phyloP scores from a whole-genome alignment of 2,888 invertebrate species.

The Neoscelio sp. region DNA sequence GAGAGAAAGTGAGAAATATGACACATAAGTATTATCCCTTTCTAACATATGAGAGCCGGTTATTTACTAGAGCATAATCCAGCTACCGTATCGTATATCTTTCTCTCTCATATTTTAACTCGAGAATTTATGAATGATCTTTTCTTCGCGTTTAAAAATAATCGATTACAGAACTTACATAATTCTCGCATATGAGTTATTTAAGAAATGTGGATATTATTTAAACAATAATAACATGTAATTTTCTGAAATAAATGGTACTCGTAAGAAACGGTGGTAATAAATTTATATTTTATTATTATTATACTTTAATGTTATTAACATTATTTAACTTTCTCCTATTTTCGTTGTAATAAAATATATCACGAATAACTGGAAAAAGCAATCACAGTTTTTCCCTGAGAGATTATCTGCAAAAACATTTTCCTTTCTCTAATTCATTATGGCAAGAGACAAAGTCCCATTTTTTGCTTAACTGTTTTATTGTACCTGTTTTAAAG shows the following conservation, averaged over 20 bases:
- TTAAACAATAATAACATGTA: too few relatives aligned
- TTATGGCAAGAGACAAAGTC: constrained; percentile 30
- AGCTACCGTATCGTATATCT: constrained; percentile 54
- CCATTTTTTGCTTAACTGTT: neutral
- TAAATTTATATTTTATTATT: constrained; percentile 33
- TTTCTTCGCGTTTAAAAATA: constrained; percentile 43
- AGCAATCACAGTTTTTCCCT: constrained; percentile 18
- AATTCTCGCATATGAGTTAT: constrained; percentile 18
- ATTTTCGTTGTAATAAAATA: constrained; percentile 14
- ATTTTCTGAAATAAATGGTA: too few relatives aligned
- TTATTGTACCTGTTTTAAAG: constrained; percentile 40
- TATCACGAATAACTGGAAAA: constrained; percentile 11
- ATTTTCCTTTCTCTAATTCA: constrained; percentile 38
- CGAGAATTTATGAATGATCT: constrained; percentile 49
- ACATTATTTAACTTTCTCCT: constrained; percentile 41
- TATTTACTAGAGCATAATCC: constrained; percentile 63
- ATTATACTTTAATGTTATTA: constrained; percentile 18
- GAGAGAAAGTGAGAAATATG: constrained; percentile 64
- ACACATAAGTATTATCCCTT: constrained; percentile 57
- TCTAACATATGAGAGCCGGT: constrained; percentile 50
- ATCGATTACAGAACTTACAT: constrained; percentile 39
- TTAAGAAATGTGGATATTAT: too few relatives aligned
- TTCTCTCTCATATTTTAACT: constrained; percentile 19
- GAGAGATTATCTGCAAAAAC: constrained; percentile 51
- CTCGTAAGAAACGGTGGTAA: too few relatives aligned